A percentile compares a stretch with the other conserved stretches of the same genome.
Conservation (phyloP, 2,797 vertebrate genomes). For the Antrozous pallidus region DNA sequence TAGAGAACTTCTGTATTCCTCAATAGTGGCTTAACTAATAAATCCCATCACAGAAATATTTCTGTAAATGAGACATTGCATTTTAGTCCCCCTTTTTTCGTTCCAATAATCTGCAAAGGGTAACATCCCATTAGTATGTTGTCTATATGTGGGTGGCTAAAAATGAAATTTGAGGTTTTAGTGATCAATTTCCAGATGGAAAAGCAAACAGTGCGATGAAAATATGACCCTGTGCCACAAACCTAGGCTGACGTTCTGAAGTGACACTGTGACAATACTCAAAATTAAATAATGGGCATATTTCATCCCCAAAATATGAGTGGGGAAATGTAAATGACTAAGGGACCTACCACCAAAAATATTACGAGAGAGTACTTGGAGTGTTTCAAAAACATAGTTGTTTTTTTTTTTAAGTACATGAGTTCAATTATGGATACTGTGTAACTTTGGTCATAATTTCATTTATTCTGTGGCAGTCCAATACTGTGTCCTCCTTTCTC, state of each 20-base stretch:
- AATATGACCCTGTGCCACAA: neutral
- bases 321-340: neutral
- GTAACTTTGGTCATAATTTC: neutral
- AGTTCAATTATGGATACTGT: neutral
- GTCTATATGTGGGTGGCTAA: neutral
- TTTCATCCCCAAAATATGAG: neutral
- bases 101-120: neutral
- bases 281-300: neutral
- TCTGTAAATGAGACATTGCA: neutral
- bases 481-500: neutral
- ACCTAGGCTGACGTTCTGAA: neutral
- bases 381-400: neutral
- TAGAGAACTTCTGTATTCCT: neutral
- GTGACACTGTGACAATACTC: neutral
- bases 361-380: neutral
- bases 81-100: neutral
- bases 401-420: neutral
- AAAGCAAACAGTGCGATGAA: neutral
- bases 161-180: neutral
- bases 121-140: neutral
- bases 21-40: neutral
- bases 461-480: neutral
- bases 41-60: conserved; percentile 16
- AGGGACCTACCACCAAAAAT: neutral
- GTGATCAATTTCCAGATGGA: neutral